phyloP scores from a whole-genome alignment of 2,888 invertebrate species.

The Rotaria magnacalcarata region DNA sequence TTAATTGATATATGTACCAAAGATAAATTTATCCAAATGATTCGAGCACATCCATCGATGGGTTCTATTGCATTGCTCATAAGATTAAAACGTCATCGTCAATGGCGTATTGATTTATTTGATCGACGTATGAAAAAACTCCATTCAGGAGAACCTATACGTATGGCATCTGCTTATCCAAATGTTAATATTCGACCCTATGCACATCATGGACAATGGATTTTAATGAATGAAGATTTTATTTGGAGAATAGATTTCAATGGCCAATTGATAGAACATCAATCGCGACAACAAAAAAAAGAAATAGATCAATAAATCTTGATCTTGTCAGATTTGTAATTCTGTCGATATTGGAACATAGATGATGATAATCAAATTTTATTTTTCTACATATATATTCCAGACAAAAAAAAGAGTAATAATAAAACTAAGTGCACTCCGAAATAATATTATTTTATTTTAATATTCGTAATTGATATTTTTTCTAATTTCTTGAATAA shows the following conservation, averaged over 20 bases:
- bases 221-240: neutral
- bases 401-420: no score
- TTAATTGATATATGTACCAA: neutral
- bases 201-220: neutral
- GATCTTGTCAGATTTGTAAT: no score
- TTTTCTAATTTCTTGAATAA: no score
- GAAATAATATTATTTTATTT: no score
- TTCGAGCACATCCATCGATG: neutral
- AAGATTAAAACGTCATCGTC: neutral
- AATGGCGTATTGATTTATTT: constrained; percentile 12
- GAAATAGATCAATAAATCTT: no score
- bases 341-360: no score
- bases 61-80: neutral
- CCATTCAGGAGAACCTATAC: neutral
- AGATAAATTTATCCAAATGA: neutral
- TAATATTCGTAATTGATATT: no score
- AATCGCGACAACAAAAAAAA: neutral
- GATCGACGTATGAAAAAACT: constrained; percentile 6
- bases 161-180: neutral
- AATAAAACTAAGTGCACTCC: no score
- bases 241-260: neutral
- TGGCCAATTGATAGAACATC: neutral
- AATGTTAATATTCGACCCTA: neutral
- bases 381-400: no score
- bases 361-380: no score